A percentile compares a stretch with the other conserved stretches of the same genome.
These are phyloP conservation scores for Epirrhoe tristata DNA, from an alignment of 2,888 invertebrate genomes.

Conservation along the genomic window DNA sequence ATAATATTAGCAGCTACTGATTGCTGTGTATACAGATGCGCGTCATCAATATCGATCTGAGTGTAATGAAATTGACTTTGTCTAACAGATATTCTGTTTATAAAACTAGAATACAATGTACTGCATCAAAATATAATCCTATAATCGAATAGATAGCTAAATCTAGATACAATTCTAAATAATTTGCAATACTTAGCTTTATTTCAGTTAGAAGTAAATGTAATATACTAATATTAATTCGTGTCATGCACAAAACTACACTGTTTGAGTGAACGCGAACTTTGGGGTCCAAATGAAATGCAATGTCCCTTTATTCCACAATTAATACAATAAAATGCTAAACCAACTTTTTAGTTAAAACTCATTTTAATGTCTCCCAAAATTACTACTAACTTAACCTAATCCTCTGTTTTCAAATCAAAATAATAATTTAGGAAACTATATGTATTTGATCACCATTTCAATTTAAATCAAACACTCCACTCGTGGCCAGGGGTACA, in stretches of 20 bases:
- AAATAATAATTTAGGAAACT: neutral
- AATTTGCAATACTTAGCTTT: conserved; percentile 33
- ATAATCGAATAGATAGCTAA: conserved; percentile 20
- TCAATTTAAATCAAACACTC: neutral
- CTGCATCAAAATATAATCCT: conserved; percentile 2
- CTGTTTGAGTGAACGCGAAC: conserved; percentile 10
- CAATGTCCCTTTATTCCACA: conserved; percentile 13
- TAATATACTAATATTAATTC: conserved; percentile 11
- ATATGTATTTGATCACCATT: neutral
- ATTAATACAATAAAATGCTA: conserved; percentile 13
- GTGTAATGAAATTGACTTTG: neutral
- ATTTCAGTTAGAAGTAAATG: conserved; percentile 18
- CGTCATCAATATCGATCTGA: neutral
- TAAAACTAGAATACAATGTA: neutral
- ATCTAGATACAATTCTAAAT: conserved; percentile 26
- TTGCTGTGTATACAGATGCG: neutral
- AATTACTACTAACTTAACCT: conserved; percentile 4
- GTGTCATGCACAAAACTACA: conserved; percentile 20
- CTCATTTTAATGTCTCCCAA: conserved; percentile 21
- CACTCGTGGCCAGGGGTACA: conserved; percentile 10
- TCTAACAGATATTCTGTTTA: neutral
- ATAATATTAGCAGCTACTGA: neutral
- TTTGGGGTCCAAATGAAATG: conserved; percentile 31
- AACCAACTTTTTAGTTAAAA: conserved; percentile 13
- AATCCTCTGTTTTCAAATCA: neutral